Evolutionary conservation across 2,888 invertebrate genomes (phyloP), one percentile per base, ranked within the genome.

Genomic region (Dryobotodes eremita): DNA sequence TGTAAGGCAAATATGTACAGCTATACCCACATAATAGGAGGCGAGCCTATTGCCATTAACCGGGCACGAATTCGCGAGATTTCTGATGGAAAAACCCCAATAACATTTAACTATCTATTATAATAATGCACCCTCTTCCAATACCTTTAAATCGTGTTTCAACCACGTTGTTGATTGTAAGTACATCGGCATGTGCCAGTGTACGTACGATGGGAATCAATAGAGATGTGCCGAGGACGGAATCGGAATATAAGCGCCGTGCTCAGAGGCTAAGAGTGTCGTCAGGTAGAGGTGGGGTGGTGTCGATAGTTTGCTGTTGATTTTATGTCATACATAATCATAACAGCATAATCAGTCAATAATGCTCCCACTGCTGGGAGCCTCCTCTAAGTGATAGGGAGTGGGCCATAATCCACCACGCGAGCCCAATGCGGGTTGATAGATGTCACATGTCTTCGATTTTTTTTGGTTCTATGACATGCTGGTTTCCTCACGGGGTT

Each of bases 211-310:
- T 69, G 75, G 36, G 77, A 88, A 87, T 87, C 87, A 80, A 88
- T 87, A 78, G 88, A 78, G 87, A 80, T 83, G 77, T 77, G 68
- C 79, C 79, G 71, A 68, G 69, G 64, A 77, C 79, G 77, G 77
- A 82, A 86, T 86, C 85, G 74, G 76, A 82, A 84, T 88, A 84
- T 86, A 88, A 88, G 81, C 77, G 80, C 42, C 62, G 72, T 61
- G 64, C 55, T 78, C 76, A 77, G 36, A 66, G 73, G 65, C 71
- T 50, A 48, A 11, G 57, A 75, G 66, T 86, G 80, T 79, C 75
- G 31, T 15, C 13, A 1, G 26, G 0, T 75, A 80, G 79, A 5
- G 70, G 13, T 13, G 72, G 13, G 42, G 0, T 0, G 0, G 6
- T 65, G 76, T 85, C 87, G 85, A 84, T 72, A 72, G 36, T 17